A percentile compares a stretch with the other conserved stretches of the same genome.
These are phyloP conservation scores for Leucoma salicis DNA, from an alignment of 2,888 invertebrate species.

Conservation along the genomic window DNA sequence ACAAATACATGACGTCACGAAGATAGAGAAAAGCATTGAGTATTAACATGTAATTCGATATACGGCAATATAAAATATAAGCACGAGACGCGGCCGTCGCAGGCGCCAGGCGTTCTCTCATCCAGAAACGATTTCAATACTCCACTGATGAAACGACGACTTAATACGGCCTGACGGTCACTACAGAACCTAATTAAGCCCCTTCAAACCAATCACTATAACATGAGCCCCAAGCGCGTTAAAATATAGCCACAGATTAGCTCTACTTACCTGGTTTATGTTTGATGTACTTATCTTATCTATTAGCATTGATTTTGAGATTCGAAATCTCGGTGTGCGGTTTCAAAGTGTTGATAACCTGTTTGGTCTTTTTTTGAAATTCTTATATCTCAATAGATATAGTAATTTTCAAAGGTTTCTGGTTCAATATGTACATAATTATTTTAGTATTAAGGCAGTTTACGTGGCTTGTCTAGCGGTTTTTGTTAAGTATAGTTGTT, in stretches of 20 bases:
- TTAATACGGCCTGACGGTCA: slow-evolving; percentile 77
- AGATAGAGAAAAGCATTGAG: slow-evolving; percentile 15
- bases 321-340: slow-evolving; percentile 73
- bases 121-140: slow-evolving; percentile 64
- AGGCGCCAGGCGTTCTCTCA: slow-evolving; percentile 69
- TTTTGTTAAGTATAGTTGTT: no score
- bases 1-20: slow-evolving; percentile 20
- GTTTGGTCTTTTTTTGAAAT: slow-evolving; percentile 33
- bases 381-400: neutral
- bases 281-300: slow-evolving; percentile 70
- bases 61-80: slow-evolving; percentile 61
- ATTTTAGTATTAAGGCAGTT: no score
- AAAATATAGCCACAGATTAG: slow-evolving; percentile 13
- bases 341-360: slow-evolving; percentile 52
- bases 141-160: slow-evolving; percentile 74
- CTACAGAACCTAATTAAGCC: slow-evolving; percentile 77
- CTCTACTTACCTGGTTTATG: slow-evolving; percentile 41
- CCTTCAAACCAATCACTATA: slow-evolving; percentile 43
- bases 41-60: slow-evolving; percentile 59
- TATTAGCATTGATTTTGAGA: slow-evolving; percentile 72
- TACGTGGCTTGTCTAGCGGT: no score
- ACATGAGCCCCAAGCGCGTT: slow-evolving; percentile 27
- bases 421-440: no score
- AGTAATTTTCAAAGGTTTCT: no score
- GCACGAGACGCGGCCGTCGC: slow-evolving; percentile 53